These are phyloP conservation scores for Doryteuthis pealeii DNA, from an alignment of 1,140 invertebrate genomes.

Conservation along the genomic window DNA sequence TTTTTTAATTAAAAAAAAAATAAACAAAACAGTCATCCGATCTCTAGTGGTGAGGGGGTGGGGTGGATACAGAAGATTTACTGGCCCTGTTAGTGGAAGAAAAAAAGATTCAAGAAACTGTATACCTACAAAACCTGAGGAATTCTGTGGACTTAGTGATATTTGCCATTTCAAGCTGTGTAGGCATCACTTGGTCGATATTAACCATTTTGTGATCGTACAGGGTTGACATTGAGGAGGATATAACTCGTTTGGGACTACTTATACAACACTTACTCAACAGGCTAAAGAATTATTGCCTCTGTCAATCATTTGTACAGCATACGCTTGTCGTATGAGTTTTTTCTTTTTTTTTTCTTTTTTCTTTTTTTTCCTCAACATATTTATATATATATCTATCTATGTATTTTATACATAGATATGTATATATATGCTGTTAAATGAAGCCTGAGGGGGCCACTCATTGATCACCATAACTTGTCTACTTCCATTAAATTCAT, in stretches of 20 bases:
- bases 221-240: not conserved
- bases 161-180: not conserved
- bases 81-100: not conserved
- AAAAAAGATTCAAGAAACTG: not conserved
- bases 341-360: too few relatives aligned
- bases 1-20: too few relatives aligned
- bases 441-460: not conserved
- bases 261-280: not conserved
- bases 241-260: not conserved
- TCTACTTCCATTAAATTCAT: slow-evolving; percentile 6
- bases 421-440: not conserved
- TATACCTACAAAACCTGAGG: not conserved
- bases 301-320: not conserved
- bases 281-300: not conserved
- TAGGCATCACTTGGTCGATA: not conserved
- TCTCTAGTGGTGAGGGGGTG: not conserved
- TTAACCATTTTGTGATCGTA: not conserved
- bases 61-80: not conserved
- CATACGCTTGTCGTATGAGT: too few relatives aligned
- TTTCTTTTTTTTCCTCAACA: not conserved
- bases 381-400: not conserved
- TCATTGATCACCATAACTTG: not conserved
- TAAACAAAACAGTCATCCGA: not conserved
- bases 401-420: not conserved
- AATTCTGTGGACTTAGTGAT: not conserved